These are phyloP conservation scores for Medauroidea extradentata DNA, from an alignment of 1,140 invertebrate genomes.

Conservation along the genomic window DNA sequence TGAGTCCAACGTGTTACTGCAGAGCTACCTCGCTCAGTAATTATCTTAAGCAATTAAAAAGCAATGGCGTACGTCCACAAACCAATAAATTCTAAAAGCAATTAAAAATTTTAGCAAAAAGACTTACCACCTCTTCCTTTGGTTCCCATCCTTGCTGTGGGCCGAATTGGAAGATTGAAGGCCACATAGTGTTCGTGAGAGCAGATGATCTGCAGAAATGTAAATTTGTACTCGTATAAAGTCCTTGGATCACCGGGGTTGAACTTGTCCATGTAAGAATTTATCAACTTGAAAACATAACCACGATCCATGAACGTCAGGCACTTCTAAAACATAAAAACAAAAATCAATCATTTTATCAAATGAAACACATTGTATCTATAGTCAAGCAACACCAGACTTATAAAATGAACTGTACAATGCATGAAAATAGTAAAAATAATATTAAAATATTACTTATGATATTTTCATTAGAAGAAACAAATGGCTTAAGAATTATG, in stretches of 20 bases:
- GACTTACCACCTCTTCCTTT: conserved; percentile 34
- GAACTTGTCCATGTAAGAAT: conserved; percentile 82
- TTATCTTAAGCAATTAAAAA: neutral
- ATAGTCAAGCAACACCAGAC: no score
- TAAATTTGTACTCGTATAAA: conserved; percentile 82
- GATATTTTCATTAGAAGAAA: no score
- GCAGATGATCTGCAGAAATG: conserved; percentile 86
- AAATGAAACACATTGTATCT: no score
- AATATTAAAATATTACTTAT: no score
- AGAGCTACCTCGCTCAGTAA: no score
- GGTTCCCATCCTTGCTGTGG: conserved; percentile 38
- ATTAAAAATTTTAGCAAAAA: neutral
- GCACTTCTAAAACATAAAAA: conserved; percentile 64
- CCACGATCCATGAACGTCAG: conserved; percentile 91
- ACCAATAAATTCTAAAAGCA: no score
- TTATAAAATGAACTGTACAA: no score
- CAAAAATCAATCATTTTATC: no score
- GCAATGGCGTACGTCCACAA: no score
- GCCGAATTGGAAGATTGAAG: conserved; percentile 77
- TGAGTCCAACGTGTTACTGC: no score
- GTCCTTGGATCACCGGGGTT: conserved; percentile 69
- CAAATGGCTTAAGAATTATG: no score
- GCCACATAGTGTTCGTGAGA: conserved; percentile 90
- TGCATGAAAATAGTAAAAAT: no score
- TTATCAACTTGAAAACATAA: conserved; percentile 84